Conservation (phyloP, 2,113 vertebrate genomes). For the Mus musculus region GRCm39 chr9:53337001-53337500, state of each 20-base stretch:
- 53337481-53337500: neutral
- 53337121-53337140: neutral
- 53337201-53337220: constrained; percentile 25
- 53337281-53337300: constrained; percentile 26
- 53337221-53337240: neutral
- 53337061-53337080: neutral
- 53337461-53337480: neutral
- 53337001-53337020: neutral
- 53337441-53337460: neutral
- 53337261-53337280: neutral
- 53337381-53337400: neutral
- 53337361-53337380: constrained; percentile 11
- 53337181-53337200: neutral
- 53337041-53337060: neutral
- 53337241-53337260: constrained; percentile 17
- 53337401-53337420: neutral
- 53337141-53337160: neutral
- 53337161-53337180: neutral
- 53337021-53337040: neutral
- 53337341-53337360: neutral
- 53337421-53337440: neutral
- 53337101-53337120: constrained; percentile 17
- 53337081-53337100: neutral
- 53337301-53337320: neutral
- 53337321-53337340: neutral